Conservation (phyloP, 23 tunicate genomes). For the Halocynthia aurantium region DNA sequence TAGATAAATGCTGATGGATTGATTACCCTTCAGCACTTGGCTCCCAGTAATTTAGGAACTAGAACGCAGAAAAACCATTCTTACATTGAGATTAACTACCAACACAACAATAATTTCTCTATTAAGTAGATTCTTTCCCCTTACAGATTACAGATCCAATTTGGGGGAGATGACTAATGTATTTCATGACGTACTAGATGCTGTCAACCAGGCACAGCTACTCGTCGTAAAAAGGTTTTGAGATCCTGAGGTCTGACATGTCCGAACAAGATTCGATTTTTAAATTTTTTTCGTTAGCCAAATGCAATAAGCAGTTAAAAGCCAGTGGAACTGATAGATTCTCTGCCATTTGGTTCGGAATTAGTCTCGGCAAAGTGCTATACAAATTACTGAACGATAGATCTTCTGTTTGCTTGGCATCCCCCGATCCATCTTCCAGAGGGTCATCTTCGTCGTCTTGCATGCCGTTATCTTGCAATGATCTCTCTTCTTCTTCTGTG, state of each 20-base stretch:
- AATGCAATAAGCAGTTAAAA: slow-evolving; percentile 72
- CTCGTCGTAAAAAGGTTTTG: background rate
- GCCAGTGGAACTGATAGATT: slow-evolving; percentile 67
- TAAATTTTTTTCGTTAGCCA: slow-evolving; percentile 70
- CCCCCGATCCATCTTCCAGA: background rate
- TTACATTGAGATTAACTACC: too few relatives aligned
- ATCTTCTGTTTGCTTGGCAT: slow-evolving; percentile 5
- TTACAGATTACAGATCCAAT: too few relatives aligned
- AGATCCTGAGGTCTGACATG: slow-evolving; percentile 38
- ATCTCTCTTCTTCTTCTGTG: background rate
- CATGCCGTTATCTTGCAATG: background rate
- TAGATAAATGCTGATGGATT: too few relatives aligned
- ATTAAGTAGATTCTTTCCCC: too few relatives aligned
- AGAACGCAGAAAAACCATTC: too few relatives aligned
- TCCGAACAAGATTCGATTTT: slow-evolving; percentile 35
- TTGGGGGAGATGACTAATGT: background rate
- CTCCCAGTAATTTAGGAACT: too few relatives aligned
- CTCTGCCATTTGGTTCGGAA: slow-evolving; percentile 44
- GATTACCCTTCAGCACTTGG: too few relatives aligned
- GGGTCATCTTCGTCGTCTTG: slow-evolving; percentile 1
- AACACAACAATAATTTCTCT: too few relatives aligned
- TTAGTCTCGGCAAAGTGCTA: slow-evolving; percentile 20
- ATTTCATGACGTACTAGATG: background rate
- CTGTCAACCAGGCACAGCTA: background rate
- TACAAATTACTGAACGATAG: slow-evolving; percentile 27